Percentiles rank a stretch among this genome's conserved stretches.
Evolutionary conservation across 2,888 invertebrate genomes (phyloP).

Genomic region (Amphipyra berbera): DNA sequence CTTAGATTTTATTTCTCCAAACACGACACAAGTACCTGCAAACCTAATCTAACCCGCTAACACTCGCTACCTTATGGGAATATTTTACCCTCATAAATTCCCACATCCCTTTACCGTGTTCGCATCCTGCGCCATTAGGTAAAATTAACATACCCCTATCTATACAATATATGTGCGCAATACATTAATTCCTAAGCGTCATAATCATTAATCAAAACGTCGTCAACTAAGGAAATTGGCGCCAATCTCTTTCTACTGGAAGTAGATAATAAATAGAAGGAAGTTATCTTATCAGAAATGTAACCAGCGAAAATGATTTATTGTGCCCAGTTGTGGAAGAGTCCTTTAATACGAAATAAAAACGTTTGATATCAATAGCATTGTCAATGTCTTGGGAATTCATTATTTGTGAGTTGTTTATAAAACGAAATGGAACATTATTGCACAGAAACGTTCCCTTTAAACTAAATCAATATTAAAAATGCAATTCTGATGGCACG

Average conservation of each 20-base stretch:
- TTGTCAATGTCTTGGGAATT: background rate
- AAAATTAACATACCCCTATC: conserved; percentile 23
- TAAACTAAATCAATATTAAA: too few relatives aligned
- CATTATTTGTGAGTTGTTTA: background rate
- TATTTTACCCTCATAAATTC: conserved; percentile 29
- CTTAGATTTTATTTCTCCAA: background rate
- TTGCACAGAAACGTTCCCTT: too few relatives aligned
- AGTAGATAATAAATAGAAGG: conserved; percentile 28
- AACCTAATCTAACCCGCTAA: background rate
- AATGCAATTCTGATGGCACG: too few relatives aligned
- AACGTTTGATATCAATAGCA: background rate
- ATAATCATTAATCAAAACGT: conserved; percentile 31
- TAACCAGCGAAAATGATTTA: conserved; percentile 26
- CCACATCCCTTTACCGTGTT: conserved; percentile 18
- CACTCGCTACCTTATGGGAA: conserved; percentile 16
- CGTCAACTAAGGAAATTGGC: conserved; percentile 17
- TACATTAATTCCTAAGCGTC: conserved; percentile 26
- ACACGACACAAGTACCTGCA: background rate
- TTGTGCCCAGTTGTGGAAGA: conserved; percentile 1
- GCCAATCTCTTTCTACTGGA: conserved; percentile 9
- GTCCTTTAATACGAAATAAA: background rate
- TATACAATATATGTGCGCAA: background rate
- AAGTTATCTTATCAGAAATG: conserved; percentile 32
- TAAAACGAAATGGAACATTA: too few relatives aligned
- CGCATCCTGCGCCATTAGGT: conserved; percentile 22